A percentile compares a stretch with the other conserved stretches of the same genome.
Evolutionary conservation across 2,888 invertebrate genomes (phyloP).

Genomic region (Melieria crassipennis): DNA sequence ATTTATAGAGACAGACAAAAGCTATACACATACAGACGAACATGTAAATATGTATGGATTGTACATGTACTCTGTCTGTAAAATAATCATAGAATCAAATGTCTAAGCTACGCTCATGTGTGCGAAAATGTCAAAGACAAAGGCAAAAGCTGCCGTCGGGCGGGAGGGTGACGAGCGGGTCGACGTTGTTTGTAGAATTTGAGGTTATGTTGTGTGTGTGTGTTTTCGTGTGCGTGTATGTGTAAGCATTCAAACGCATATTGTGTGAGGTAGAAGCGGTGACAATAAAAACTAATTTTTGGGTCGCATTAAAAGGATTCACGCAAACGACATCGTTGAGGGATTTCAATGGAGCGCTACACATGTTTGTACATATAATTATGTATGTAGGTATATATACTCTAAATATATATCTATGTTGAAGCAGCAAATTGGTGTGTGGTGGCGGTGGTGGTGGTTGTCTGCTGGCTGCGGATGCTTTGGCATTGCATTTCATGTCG

Average conservation of each 20-base stretch:
- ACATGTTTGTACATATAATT: constrained; percentile 7
- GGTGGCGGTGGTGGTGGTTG: too few species aligned
- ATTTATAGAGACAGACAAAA: too few species aligned
- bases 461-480: too few species aligned
- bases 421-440: too few species aligned
- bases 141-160: not conserved
- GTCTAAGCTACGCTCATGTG: too few species aligned
- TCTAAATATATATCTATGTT: too few species aligned
- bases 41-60: not conserved
- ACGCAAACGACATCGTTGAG: constrained; percentile 31
- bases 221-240: not conserved
- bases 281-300: constrained; percentile 44
- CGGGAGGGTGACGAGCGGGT: too few species aligned
- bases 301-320: constrained; percentile 42
- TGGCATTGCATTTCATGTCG: too few species aligned
- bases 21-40: not conserved
- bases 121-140: too few species aligned
- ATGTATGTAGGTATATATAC: constrained; percentile 3
- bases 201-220: not conserved
- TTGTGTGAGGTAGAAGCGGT: constrained; percentile 20
- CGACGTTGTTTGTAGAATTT: too few species aligned
- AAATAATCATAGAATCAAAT: not conserved
- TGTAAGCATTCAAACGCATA: not conserved
- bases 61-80: not conserved
- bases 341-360: constrained; percentile 12